Conservation (phyloP, 92 coral and sea anemone species). For the Anthopleura xanthogrammica region DNA sequence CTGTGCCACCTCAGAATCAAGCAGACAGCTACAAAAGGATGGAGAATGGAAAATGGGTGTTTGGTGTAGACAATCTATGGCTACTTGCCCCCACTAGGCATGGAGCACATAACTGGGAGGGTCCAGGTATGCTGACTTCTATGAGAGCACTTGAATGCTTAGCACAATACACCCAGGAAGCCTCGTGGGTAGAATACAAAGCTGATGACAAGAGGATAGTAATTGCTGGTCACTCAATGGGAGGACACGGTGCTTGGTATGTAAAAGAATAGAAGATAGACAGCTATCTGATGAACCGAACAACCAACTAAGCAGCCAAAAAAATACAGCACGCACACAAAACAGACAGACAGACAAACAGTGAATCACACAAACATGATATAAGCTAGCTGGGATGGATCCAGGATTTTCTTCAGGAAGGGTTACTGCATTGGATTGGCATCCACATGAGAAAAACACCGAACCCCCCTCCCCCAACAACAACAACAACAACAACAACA, state of each 20-base stretch:
- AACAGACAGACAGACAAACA: too few species aligned
- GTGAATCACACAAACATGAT: too few species aligned
- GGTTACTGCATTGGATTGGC: too few species aligned
- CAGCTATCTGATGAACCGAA: too few species aligned
- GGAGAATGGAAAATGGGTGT: constrained; percentile 83
- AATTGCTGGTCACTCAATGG: constrained; percentile 99
- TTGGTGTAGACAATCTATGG: constrained; percentile 95
- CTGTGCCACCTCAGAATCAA: constrained; percentile 93
- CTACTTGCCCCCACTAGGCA: constrained; percentile 94
- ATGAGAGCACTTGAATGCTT: constrained; percentile 79
- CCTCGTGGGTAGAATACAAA: constrained; percentile 63
- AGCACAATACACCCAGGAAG: constrained; percentile 62
- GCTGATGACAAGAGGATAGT: constrained; percentile 71
- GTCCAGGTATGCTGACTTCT: constrained; percentile 95
- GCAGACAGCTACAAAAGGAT: constrained; percentile 99
- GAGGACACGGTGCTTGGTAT: constrained; percentile 99
- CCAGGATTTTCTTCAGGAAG: too few species aligned
- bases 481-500: too few species aligned
- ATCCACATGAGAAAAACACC: too few species aligned
- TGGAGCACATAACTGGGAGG: constrained; percentile 99
- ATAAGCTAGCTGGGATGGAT: too few species aligned
- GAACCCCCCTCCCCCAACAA: too few species aligned
- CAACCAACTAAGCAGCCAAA: neutral
- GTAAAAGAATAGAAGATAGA: neutral
- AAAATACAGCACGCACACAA: too few species aligned